Evolutionary conservation across 2,113 vertebrate genomes (phyloP), one percentile per base, ranked within the genome.

Genomic region (Pangasianodon gigas): DNA sequence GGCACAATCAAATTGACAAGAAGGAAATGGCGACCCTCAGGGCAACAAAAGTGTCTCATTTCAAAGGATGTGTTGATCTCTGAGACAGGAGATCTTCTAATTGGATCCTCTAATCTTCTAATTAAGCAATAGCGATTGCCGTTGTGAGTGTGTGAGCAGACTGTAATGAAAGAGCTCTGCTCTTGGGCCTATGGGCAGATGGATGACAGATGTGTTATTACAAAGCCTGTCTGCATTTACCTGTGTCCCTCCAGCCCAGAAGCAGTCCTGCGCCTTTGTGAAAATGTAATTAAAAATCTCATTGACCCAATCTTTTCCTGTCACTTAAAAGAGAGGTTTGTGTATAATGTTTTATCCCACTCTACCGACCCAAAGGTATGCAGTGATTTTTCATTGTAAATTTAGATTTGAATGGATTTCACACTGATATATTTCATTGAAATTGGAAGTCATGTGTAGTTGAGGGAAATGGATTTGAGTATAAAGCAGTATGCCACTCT

Each of bases 21-120:
- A 90, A 83, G 83, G 87, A 79, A 87, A 90, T 89, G 75, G 87
- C 88, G 87, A 90, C 90, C 87, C 91, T 81, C 90, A 87, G 90
- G 87, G 80, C 84, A 54, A 79, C 77, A 65, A 87, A 91, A 93
- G 91, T 93, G 91, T 94, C 93, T 95, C 92, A 94, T 95, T 95
- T 94, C 92, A 94, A 93, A 92, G 92, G 93, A 92, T 93, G 90
- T 92, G 93, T 93, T 94, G 94, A 94, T 95, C 92, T 90, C 90
- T 93, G 91, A 94, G 94, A 92, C 94, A 94, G 93, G 93, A 95
- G 94, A 96, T 96, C 95, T 95, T 85, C 94, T 96, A 96, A 96
- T 96, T 95, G 94, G 95, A 96, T 96, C 94, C 95, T 89, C 93
- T 95, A 95, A 95, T 96, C 95, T 95, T 94, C 93, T 96, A 96